These are phyloP conservation scores for Aradophagus sp. DNA, from an alignment of 1,140 invertebrate species.

Conservation along the genomic window DNA sequence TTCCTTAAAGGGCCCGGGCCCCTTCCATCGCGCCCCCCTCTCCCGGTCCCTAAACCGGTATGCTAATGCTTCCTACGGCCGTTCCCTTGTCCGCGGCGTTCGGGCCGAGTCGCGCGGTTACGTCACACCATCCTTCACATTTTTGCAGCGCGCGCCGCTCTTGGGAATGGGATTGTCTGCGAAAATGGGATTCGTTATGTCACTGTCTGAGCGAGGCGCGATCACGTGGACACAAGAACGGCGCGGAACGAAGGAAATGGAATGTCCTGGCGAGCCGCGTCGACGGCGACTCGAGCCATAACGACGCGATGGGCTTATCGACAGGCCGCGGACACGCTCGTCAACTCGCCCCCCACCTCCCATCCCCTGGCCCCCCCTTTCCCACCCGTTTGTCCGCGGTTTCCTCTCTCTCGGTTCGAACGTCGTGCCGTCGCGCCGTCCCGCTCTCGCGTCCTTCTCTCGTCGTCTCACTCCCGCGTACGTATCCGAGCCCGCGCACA, in stretches of 20 bases:
- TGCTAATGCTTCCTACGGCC: no score
- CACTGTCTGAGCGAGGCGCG: conserved; percentile 33
- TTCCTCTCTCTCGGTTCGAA: conserved; percentile 21
- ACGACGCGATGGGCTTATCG: conserved; percentile 66
- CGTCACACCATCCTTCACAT: conserved; percentile 39
- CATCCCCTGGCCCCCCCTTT: conserved; percentile 10
- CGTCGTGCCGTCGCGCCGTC: conserved; percentile 14
- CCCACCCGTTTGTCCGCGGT: conserved; percentile 15
- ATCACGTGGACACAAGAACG: conserved; percentile 47
- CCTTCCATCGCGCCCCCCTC: no score
- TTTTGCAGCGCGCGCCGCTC: conserved; percentile 24
- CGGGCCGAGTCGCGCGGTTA: no score
- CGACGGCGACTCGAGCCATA: conserved; percentile 50
- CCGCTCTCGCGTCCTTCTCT: conserved; percentile 10
- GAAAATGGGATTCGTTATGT: conserved; percentile 51
- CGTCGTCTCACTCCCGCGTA: conserved; percentile 13
- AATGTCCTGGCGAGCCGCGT: conserved; percentile 64
- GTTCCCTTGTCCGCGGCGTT: no score
- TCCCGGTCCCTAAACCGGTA: no score
- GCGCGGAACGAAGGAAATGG: conserved; percentile 66
- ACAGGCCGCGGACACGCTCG: conserved; percentile 56
- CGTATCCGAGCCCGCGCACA: conserved; percentile 8
- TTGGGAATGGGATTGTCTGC: conserved; percentile 49
- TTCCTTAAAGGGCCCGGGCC: no score
- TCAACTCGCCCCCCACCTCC: conserved; percentile 36